phyloP scores from a whole-genome alignment of 2,113 vertebrate species.

The Toxostoma redivivum region DNA sequence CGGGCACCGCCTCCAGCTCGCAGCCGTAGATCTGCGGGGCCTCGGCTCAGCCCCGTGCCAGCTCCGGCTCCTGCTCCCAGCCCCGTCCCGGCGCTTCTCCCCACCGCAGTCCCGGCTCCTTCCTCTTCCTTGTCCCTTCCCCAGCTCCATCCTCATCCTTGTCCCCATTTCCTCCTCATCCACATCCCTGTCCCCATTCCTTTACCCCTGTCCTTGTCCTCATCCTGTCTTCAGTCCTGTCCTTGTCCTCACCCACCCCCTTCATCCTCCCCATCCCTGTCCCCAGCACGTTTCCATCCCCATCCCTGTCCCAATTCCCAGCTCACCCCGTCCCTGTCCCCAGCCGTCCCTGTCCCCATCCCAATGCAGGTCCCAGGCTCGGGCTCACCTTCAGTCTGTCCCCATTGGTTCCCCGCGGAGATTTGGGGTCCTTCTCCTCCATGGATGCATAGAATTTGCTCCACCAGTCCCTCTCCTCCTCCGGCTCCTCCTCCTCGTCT shows the following conservation, averaged over 20 bases:
- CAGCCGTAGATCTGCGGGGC: constrained; percentile 69
- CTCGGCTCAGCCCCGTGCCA: background rate
- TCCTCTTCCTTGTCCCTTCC: background rate
- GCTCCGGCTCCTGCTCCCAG: rapidly evolving
- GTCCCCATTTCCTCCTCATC: background rate
- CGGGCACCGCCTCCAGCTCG: constrained; percentile 66
- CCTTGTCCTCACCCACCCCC: background rate
- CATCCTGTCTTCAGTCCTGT: background rate
- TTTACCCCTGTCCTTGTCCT: background rate
- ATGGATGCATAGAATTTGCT: constrained; percentile 60
- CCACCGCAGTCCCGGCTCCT: rapidly evolving
- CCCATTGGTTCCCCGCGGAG: background rate
- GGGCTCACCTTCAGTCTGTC: constrained; percentile 65
- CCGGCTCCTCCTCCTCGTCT: background rate
- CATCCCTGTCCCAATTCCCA: too few relatives aligned
- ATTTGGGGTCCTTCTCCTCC: background rate
- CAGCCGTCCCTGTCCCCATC: background rate
- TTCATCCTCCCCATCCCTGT: background rate
- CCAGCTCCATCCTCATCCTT: background rate
- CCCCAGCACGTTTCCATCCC: too few relatives aligned
- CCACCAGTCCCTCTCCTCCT: constrained; percentile 74
- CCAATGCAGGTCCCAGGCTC: background rate
- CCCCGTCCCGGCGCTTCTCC: background rate
- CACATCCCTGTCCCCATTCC: too few relatives aligned
- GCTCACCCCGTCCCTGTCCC: background rate